A percentile compares a stretch with the other conserved stretches of the same genome.
These are phyloP conservation scores for Archocentrus centrarchus DNA, from an alignment of 2,113 vertebrate genomes.

Conservation along the genomic window DNA sequence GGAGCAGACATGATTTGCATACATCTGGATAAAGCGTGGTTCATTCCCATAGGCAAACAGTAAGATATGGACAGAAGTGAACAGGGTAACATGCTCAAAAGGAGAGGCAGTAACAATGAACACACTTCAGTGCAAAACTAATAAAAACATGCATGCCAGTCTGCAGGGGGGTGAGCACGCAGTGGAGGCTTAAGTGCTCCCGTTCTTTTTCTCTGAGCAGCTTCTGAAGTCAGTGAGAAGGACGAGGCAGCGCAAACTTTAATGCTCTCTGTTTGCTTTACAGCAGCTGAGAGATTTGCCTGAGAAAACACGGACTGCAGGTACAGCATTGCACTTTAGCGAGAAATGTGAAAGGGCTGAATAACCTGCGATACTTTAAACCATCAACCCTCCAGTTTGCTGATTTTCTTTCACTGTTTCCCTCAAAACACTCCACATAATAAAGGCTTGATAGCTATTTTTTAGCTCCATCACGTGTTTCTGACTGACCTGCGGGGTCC, in stretches of 20 bases:
- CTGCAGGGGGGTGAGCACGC: neutral
- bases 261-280: conserved; percentile 8
- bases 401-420: neutral
- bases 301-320: conserved; percentile 3
- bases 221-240: neutral
- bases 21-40: neutral
- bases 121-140: neutral
- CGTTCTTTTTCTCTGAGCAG: neutral
- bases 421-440: neutral
- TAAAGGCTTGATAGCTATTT: neutral
- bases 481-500: conserved; percentile 3
- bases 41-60: neutral
- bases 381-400: neutral
- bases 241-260: neutral
- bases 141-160: neutral
- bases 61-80: neutral
- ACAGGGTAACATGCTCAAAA: neutral
- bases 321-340: neutral
- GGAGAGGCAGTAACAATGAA: neutral
- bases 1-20: neutral
- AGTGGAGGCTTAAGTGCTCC: neutral
- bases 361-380: neutral
- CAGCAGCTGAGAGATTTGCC: conserved; percentile 8
- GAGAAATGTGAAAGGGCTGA: neutral
- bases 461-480: neutral